Conservation (phyloP, 2,113 vertebrate species). For the Crypturellus undulatus region DNA sequence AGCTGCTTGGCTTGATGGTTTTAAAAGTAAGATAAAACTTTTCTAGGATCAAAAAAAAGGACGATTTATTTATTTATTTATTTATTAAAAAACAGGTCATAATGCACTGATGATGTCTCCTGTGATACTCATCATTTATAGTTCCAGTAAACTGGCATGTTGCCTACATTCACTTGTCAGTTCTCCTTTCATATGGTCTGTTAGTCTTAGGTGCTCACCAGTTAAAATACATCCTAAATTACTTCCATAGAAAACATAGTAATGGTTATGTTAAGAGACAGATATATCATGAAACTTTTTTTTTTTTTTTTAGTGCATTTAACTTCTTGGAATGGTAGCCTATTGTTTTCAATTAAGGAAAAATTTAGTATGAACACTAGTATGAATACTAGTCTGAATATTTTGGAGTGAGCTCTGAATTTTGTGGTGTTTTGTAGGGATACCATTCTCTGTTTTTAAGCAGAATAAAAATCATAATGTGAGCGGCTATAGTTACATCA, state of each 20-base stretch:
- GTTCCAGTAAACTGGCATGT: background rate
- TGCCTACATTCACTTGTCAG: conserved; percentile 5
- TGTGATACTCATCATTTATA: conserved; percentile 10
- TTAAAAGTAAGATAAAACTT: background rate
- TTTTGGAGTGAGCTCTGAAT: background rate
- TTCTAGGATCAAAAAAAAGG: background rate
- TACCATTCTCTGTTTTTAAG: background rate
- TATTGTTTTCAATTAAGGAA: background rate
- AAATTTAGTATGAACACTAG: background rate
- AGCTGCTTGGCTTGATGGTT: background rate
- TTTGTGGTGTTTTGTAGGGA: background rate
- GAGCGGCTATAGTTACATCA: background rate
- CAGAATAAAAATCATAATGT: background rate
- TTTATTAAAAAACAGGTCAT: background rate
- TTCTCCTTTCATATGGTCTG: background rate
- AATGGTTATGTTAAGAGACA: background rate
- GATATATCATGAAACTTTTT: background rate
- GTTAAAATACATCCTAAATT: background rate
- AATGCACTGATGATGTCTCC: background rate
- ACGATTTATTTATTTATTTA: no score
- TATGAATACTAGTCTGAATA: no score
- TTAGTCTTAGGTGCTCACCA: background rate
- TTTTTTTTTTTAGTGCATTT: background rate
- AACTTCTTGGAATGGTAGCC: background rate
- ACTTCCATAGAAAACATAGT: background rate